phyloP scores from a whole-genome alignment of 2,113 vertebrate genomes.

The Nymphicus hollandicus region DNA sequence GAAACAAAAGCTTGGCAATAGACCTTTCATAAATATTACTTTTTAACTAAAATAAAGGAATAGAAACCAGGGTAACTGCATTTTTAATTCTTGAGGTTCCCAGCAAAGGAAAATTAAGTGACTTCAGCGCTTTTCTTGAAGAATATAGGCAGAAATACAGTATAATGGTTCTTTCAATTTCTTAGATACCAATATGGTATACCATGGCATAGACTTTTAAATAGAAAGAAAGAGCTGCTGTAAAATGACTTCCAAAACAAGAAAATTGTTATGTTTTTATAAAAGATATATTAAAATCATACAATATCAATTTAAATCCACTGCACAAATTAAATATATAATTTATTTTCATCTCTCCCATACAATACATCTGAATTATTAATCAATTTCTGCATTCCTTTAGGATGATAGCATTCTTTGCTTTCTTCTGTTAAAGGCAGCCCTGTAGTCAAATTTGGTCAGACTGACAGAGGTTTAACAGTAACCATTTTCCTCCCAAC shows the following conservation, averaged over 20 bases:
- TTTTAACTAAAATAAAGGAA: conserved; percentile 59
- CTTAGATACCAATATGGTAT: background rate
- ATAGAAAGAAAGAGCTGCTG: background rate
- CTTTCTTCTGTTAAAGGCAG: background rate
- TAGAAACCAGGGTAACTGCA: conserved; percentile 30
- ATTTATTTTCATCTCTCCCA: background rate
- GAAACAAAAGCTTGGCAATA: conserved; percentile 69
- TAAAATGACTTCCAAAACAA: background rate
- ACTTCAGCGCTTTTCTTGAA: background rate
- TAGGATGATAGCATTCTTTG: background rate
- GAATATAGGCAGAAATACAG: background rate
- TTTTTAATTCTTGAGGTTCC: conserved; percentile 26
- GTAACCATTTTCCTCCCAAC: background rate
- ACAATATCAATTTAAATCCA: background rate
- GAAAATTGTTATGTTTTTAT: background rate
- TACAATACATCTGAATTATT: background rate
- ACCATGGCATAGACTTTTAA: background rate
- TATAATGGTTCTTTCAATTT: background rate
- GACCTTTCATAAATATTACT: conserved; percentile 2
- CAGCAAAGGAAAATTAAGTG: conserved; percentile 10
- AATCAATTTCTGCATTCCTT: background rate
- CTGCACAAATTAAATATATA: background rate
- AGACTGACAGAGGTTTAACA: background rate
- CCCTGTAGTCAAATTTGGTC: background rate
- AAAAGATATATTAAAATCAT: background rate